phyloP scores from a whole-genome alignment of 37 sponge, comb jelly and placozoan species.

The Agelas oroides region DNA sequence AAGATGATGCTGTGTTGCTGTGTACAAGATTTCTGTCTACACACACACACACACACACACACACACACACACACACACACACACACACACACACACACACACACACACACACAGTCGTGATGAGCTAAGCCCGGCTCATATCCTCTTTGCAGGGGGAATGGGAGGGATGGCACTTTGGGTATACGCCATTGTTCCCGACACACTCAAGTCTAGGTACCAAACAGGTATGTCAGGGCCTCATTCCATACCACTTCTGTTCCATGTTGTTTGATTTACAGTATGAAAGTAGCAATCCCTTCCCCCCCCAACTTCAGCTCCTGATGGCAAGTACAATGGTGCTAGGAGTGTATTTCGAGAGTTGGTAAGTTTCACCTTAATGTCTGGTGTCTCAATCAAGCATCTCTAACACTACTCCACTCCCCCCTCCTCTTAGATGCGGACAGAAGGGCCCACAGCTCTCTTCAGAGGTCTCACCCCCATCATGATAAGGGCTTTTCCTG shows the following conservation, averaged over 20 bases:
- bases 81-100: no score
- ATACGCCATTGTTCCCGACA: conserved; percentile 86
- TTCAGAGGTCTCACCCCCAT: conserved; percentile 85
- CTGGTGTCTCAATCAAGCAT: no score
- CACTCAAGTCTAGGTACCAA: conserved; percentile 91
- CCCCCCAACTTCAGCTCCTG: conserved; percentile 22
- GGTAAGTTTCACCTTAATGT: conserved; percentile 29
- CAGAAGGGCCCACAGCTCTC: conserved; percentile 75
- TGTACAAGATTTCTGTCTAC: no score
- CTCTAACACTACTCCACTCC: no score
- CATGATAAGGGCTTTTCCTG: conserved; percentile 92
- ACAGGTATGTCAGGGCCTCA: conserved; percentile 39
- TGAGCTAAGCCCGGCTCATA: conserved; percentile 56
- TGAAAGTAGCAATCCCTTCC: no score
- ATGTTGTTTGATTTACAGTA: no score
- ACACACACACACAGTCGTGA: conserved; percentile 37
- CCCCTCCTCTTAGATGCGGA: conserved; percentile 46
- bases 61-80: no score
- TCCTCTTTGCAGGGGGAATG: conserved; percentile 87
- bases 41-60: no score
- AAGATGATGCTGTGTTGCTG: no score
- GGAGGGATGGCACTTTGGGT: conserved; percentile 90
- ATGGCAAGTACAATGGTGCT: conserved; percentile 44
- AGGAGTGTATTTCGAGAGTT: conserved; percentile 60
- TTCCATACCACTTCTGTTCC: no score